These are phyloP conservation scores for Lordiphosa mommai DNA, from an alignment of 1,140 invertebrate genomes.

Conservation along the genomic window DNA sequence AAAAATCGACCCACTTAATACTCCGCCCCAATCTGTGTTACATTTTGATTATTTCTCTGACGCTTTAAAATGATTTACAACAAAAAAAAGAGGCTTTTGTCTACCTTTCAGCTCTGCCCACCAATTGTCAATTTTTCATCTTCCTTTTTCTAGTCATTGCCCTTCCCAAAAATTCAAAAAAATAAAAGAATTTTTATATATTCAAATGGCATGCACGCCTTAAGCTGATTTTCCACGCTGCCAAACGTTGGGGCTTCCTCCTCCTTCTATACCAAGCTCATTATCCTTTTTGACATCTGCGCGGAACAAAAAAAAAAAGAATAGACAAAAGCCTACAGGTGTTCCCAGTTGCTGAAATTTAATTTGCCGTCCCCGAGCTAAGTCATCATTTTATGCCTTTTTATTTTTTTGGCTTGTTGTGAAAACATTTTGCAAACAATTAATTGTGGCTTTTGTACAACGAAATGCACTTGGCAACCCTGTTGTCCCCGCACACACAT, in stretches of 20 bases:
- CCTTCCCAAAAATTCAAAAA: conserved; percentile 5
- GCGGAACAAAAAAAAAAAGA: conserved; percentile 37
- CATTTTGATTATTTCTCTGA: conserved; percentile 15
- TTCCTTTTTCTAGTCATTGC: conserved; percentile 22
- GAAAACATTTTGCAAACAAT: conserved; percentile 36
- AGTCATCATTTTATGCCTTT: neutral
- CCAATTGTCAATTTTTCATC: conserved; percentile 35
- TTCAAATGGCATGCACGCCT: conserved; percentile 67
- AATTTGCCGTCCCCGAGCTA: conserved; percentile 17
- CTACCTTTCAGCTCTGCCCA: neutral
- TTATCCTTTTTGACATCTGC: conserved; percentile 69
- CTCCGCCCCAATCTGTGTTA: conserved; percentile 5
- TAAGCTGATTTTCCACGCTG: conserved; percentile 65
- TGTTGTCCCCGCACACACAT: conserved; percentile 1
- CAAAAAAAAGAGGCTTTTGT: conserved; percentile 15
- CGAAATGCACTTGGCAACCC: conserved; percentile 24
- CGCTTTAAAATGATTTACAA: conserved; percentile 5
- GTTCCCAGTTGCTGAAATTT: conserved; percentile 12
- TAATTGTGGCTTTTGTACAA: conserved; percentile 21
- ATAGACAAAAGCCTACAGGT: conserved; percentile 18
- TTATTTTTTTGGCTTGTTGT: neutral
- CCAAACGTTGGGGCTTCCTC: conserved; percentile 21
- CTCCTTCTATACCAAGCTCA: conserved; percentile 33
- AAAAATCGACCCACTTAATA: conserved; percentile 1
- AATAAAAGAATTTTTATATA: conserved; percentile 22